These are phyloP conservation scores for Tiliqua scincoides DNA, from an alignment of 2,113 vertebrate species.

Conservation along the genomic window DNA sequence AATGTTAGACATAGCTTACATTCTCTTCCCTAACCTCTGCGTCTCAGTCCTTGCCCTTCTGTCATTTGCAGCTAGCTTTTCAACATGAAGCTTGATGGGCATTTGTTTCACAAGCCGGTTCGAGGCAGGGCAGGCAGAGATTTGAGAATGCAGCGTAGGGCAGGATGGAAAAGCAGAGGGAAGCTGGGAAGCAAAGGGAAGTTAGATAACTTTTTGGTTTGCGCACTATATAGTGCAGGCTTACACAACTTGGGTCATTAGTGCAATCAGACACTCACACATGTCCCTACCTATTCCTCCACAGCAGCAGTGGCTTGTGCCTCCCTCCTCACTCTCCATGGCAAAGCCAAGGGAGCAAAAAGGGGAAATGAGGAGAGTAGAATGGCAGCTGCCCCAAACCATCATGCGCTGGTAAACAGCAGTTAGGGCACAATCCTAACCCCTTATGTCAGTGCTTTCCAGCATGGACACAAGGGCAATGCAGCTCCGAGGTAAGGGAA, in stretches of 20 bases:
- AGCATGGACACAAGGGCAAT: too few species aligned
- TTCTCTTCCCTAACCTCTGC: slow-evolving; percentile 65
- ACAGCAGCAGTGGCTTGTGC: too few species aligned
- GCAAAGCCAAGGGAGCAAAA: too few species aligned
- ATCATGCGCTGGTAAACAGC: too few species aligned
- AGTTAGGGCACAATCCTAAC: too few species aligned
- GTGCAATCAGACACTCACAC: too few species aligned
- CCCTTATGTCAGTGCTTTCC: too few species aligned
- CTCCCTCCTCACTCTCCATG: too few species aligned
- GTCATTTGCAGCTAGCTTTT: slow-evolving; percentile 69
- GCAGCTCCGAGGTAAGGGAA: too few species aligned
- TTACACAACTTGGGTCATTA: neutral
- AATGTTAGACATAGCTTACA: slow-evolving; percentile 72
- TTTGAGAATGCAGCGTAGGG: neutral
- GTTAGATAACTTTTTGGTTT: neutral
- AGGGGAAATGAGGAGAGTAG: too few species aligned
- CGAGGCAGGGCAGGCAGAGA: slow-evolving; percentile 43
- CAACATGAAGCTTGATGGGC: slow-evolving; percentile 57
- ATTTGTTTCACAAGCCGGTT: slow-evolving; percentile 54
- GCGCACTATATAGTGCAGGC: neutral
- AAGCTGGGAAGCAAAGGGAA: neutral
- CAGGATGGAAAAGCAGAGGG: slow-evolving; percentile 2
- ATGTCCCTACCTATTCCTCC: too few species aligned
- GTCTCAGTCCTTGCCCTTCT: slow-evolving; percentile 61
- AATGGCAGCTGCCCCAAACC: too few species aligned